phyloP scores from a whole-genome alignment of 2,888 invertebrate species.

The Lasius platythorax region DNA sequence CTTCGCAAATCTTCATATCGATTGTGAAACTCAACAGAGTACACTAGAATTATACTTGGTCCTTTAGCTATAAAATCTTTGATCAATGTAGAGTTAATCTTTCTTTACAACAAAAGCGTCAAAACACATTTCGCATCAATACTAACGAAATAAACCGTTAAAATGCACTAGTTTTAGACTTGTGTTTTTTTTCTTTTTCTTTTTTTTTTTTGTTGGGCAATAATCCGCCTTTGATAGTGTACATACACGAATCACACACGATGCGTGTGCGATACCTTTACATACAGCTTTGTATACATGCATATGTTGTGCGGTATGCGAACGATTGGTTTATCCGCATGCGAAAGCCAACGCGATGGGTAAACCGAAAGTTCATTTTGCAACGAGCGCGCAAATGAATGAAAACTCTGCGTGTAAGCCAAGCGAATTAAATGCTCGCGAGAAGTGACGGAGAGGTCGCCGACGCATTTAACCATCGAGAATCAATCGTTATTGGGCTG shows the following conservation, averaged over 20 bases:
- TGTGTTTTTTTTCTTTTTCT: not conserved
- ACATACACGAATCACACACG: not conserved
- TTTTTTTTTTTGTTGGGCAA: not conserved
- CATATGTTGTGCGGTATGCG: not conserved
- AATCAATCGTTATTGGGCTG: conserved; percentile 25
- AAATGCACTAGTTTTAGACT: not conserved
- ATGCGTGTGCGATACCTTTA: conserved; percentile 12
- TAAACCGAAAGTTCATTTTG: conserved; percentile 31
- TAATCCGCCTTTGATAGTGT: conserved; percentile 31
- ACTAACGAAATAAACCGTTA: not conserved
- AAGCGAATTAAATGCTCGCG: conserved; percentile 18
- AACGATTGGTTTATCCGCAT: conserved; percentile 22
- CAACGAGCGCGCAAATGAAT: not conserved
- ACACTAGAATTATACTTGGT: not conserved
- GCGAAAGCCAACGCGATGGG: not conserved
- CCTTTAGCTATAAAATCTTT: not conserved
- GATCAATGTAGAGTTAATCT: conserved; percentile 1
- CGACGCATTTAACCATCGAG: not conserved
- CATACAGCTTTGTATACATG: not conserved
- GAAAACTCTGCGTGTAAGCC: not conserved
- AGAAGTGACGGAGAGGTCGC: conserved; percentile 17
- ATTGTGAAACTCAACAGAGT: not conserved
- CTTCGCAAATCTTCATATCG: not conserved
- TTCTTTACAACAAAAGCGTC: not conserved
- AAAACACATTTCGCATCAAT: conserved; percentile 9